A percentile compares a stretch with the other conserved stretches of the same genome.
These are phyloP conservation scores for Drosophila simulans DNA, from an alignment of 1,140 invertebrate genomes.

Conservation along the genomic window DNA sequence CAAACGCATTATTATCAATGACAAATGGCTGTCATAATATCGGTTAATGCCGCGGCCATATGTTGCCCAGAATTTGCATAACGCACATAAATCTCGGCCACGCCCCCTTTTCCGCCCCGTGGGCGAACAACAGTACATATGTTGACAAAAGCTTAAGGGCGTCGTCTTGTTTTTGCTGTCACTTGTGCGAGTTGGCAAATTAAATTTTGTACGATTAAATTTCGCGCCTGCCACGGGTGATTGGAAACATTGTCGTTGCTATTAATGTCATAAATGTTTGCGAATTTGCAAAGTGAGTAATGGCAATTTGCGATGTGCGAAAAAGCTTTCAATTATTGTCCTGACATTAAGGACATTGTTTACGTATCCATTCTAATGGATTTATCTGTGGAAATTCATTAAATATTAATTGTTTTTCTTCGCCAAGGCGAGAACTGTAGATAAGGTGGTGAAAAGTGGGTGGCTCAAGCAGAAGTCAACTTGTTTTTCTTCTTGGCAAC, in stretches of 20 bases:
- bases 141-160: constrained; percentile 49
- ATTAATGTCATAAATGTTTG: constrained; percentile 44
- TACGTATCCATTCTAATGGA: constrained; percentile 1
- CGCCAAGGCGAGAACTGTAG: neutral
- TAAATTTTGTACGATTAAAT: constrained; percentile 30
- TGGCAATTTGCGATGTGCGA: constrained; percentile 20
- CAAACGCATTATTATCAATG: constrained; percentile 63
- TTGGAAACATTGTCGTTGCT: constrained; percentile 23
- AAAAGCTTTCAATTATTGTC: constrained; percentile 29
- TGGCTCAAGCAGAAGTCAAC: neutral
- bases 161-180: constrained; percentile 19
- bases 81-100: constrained; percentile 9
- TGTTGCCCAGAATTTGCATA: constrained; percentile 71
- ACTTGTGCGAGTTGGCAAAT: constrained; percentile 33
- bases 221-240: constrained; percentile 8
- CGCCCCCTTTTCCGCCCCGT: constrained; percentile 1
- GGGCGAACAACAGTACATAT: constrained; percentile 35
- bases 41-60: constrained; percentile 75
- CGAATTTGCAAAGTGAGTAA: constrained; percentile 35
- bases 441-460: neutral
- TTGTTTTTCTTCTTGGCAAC: constrained; percentile 4
- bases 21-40: constrained; percentile 78
- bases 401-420: constrained; percentile 11
- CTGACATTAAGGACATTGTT: constrained; percentile 28
- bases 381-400: constrained; percentile 16